Base-by-base conservation (phyloP, 2,888 invertebrate species). In the Amblyteles armatorius region DNA sequence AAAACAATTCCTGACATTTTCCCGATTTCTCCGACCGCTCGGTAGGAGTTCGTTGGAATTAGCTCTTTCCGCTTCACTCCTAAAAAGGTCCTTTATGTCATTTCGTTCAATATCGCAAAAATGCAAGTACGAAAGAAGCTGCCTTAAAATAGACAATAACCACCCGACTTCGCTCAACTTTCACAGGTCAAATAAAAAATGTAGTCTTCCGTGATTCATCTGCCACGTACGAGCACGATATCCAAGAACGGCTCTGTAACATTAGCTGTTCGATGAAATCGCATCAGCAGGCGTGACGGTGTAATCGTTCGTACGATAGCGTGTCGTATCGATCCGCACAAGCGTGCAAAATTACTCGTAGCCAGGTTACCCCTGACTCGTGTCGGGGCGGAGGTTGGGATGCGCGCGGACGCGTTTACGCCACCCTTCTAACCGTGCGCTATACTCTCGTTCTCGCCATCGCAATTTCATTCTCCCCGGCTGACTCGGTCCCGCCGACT, bases 251-350 rank as follows among this genome's bases (percentile, higher is more conserved):
- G 48, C 78, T 44, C 78, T 60, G 79, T 77, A 80, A 86, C 82
- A 86, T 86, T 86, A 87, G 80, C 86, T 86, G 82, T 84, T 86
- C 71, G 80, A 81, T 83, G 44, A 79, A 80, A 86, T 87, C 74
- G 82, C 82, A 81, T 82, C 84, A 81, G 82, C 84, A 83, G 80
- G 82, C 87, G 82, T 81, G 79, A 86, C 84, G 86, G 72, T 72
- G 78, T 86, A 86, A 87, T 86, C 83, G 81, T 60, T 84, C 68
- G 84, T 73, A 68, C 80, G 69, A 83, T 57, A 80, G 77, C 80
- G 77, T 84, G 84, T 80, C 72, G 77, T 84, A 84, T 84, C 84
- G 84, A 84, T 80, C 84, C 72, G 77, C 72, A 60, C 72, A 77
- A 81, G 80, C 84, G 80, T 84, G 80, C 84, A 73, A 77, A 84